These are phyloP conservation scores for Noctua janthina DNA, from an alignment of 2,888 invertebrate species.

Conservation along the genomic window DNA sequence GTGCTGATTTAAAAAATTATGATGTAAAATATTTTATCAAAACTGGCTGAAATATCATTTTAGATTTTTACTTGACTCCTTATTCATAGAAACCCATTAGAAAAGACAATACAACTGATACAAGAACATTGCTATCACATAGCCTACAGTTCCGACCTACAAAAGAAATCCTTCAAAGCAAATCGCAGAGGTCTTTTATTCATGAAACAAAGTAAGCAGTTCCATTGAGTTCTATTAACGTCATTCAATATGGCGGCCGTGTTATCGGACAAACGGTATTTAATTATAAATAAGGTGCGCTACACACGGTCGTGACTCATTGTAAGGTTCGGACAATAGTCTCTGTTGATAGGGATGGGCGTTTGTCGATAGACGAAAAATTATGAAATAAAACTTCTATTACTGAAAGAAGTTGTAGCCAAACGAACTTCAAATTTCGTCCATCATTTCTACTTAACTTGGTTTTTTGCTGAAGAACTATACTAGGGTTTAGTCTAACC, in stretches of 20 bases:
- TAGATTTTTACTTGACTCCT: not conserved
- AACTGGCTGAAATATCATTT: not conserved
- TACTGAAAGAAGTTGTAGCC: not conserved
- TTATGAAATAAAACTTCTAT: not conserved
- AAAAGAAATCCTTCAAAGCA: slow-evolving; percentile 15
- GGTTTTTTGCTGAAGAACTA: not conserved
- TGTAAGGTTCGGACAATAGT: slow-evolving; percentile 65
- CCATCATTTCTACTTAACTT: too few species aligned
- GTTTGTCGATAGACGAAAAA: not conserved
- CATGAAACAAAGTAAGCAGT: slow-evolving; percentile 37
- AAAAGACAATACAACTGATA: not conserved
- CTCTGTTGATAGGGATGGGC: slow-evolving; percentile 32
- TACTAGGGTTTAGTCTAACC: not conserved
- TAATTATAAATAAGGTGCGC: slow-evolving; percentile 68
- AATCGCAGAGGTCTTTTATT: slow-evolving; percentile 27
- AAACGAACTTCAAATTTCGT: not conserved
- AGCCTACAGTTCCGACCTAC: not conserved
- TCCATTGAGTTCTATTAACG: slow-evolving; percentile 51
- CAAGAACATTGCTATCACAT: not conserved
- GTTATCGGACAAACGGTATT: slow-evolving; percentile 63
- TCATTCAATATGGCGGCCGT: slow-evolving; percentile 47
- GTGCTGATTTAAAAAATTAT: not conserved
- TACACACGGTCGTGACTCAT: slow-evolving; percentile 60
- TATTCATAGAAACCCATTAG: not conserved
- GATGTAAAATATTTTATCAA: not conserved